Conservation (phyloP, 2,113 vertebrate species). For the Rhinolophus sinicus region DNA sequence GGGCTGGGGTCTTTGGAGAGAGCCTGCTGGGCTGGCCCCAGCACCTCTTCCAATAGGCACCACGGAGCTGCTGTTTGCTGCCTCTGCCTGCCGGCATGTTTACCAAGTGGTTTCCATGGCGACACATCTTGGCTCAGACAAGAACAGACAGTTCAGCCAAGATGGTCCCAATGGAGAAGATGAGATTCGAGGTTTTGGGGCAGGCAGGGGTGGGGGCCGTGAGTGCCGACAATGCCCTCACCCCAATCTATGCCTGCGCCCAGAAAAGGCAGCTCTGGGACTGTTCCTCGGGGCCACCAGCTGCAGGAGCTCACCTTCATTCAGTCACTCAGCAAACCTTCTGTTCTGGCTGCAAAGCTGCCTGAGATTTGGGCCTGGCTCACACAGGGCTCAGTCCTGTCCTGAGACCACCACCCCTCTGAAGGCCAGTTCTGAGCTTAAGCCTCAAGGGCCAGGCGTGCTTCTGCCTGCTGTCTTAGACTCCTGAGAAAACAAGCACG, state of each 20-base stretch:
- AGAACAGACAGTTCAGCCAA: constrained; percentile 71
- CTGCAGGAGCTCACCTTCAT: background rate
- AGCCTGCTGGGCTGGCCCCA: rapidly evolving
- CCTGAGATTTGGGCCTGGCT: background rate
- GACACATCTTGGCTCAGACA: constrained; percentile 80
- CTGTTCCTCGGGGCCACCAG: background rate
- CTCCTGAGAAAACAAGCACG: background rate
- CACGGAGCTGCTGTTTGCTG: constrained; percentile 60
- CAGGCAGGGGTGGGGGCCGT: rapidly evolving
- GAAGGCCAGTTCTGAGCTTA: background rate
- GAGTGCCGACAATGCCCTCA: background rate
- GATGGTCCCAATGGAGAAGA: constrained; percentile 67
- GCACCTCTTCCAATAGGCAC: background rate
- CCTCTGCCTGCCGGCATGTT: constrained; percentile 72
- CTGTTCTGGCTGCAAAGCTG: background rate
- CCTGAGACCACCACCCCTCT: background rate
- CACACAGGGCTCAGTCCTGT: background rate
- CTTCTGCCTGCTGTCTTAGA: background rate
- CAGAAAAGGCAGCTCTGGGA: background rate
- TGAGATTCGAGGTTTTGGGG: background rate
- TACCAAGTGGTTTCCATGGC: constrained; percentile 85
- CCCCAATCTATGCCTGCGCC: background rate
- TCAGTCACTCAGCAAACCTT: constrained; percentile 49
- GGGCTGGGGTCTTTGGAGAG: background rate
- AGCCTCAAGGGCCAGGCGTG: rapidly evolving